phyloP scores from a whole-genome alignment of 2,888 invertebrate species.

The Petrolisthes cinctipes region DNA sequence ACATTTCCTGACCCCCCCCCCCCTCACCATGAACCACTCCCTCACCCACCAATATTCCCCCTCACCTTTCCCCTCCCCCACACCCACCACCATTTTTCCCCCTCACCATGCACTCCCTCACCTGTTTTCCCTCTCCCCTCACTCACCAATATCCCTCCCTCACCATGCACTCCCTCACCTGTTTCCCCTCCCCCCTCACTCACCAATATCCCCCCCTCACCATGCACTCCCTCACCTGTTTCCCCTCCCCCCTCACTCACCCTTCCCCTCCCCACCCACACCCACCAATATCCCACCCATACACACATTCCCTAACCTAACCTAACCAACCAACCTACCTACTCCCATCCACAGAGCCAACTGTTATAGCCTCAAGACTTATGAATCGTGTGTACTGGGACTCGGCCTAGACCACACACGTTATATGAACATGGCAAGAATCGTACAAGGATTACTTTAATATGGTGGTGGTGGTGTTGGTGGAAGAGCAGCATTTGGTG shows the following conservation, averaged over 20 bases:
- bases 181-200: too few species aligned
- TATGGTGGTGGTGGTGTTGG: conserved; percentile 2
- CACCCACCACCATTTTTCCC: not conserved
- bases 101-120: not conserved
- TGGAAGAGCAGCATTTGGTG: not conserved
- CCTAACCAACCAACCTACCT: not conserved
- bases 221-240: not conserved
- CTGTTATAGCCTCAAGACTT: not conserved
- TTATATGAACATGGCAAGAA: not conserved
- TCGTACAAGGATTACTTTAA: not conserved
- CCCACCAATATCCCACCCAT: not conserved
- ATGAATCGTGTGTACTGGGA: not conserved
- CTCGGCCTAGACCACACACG: not conserved
- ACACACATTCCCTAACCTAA: not conserved
- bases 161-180: too few species aligned
- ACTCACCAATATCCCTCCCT: not conserved
- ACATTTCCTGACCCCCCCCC: not conserved
- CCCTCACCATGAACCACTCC: not conserved
- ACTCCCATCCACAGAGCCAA: not conserved
- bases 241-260: too few species aligned
- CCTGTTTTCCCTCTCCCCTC: too few species aligned
- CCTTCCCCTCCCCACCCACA: not conserved
- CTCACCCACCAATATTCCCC: not conserved
- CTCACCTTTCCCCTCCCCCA: not conserved
- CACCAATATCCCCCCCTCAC: too few species aligned